These are phyloP conservation scores for Notolepis coatsorum DNA, from an alignment of 2,797 vertebrate species.

Conservation along the genomic window DNA sequence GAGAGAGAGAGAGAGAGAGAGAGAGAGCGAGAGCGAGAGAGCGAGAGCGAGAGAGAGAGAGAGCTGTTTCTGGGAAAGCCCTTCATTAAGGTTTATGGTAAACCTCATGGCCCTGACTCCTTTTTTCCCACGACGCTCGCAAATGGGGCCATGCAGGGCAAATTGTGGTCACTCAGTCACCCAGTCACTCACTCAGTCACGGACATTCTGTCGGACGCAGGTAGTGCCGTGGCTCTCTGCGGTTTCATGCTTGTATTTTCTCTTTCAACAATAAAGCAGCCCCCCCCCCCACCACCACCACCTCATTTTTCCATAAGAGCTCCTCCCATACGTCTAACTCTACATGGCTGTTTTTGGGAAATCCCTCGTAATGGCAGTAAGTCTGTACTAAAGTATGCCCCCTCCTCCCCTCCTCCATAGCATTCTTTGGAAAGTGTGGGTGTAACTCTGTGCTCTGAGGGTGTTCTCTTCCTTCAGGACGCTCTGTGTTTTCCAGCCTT, in stretches of 20 bases:
- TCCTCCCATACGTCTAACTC: slow-evolving; percentile 63
- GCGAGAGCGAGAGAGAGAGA: too few species aligned
- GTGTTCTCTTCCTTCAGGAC: slow-evolving; percentile 65
- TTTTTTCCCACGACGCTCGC: slow-evolving; percentile 41
- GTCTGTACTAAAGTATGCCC: slow-evolving; percentile 58
- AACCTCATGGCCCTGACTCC: slow-evolving; percentile 69
- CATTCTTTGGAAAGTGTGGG: slow-evolving; percentile 80
- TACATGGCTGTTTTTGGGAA: slow-evolving; percentile 74
- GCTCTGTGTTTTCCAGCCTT: slow-evolving; percentile 59
- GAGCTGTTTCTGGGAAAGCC: slow-evolving; percentile 80
- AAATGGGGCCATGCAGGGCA: too few species aligned
- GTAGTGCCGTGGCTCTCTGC: too few species aligned
- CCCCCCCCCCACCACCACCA: slow-evolving; percentile 46
- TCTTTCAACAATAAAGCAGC: slow-evolving; percentile 65
- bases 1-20: too few species aligned
- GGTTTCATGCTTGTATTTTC: too few species aligned
- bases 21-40: too few species aligned
- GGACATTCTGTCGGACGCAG: too few species aligned
- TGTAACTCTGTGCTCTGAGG: slow-evolving; percentile 67
- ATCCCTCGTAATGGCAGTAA: slow-evolving; percentile 73
- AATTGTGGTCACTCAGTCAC: too few species aligned
- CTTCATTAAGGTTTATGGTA: slow-evolving; percentile 82
- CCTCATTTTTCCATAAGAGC: slow-evolving; percentile 64
- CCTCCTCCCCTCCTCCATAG: slow-evolving; percentile 64
- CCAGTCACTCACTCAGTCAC: too few species aligned